Evolutionary conservation across 2,113 vertebrate genomes (phyloP), one percentile per base, ranked within the genome.

Genomic region (Xerus inauris): DNA sequence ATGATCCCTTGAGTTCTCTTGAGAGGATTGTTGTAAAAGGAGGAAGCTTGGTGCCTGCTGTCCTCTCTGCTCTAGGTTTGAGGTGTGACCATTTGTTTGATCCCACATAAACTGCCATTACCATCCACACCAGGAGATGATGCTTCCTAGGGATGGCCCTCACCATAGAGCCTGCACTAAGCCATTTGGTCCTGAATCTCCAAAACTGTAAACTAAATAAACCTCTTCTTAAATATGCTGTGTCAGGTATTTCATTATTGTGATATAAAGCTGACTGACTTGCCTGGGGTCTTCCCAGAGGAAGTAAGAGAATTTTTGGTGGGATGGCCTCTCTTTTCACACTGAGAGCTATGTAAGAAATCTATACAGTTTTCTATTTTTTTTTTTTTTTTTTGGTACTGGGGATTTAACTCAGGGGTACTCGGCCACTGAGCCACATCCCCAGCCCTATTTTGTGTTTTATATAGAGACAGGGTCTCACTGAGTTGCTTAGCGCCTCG

Each of bases 221-320:
- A 79, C 47, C 16, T 12, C 24, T 73, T 45, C 6, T 1, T 54
- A 22, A 79, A 19, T 79, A 51, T 17, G 19, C 8, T 57, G 17
- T 51, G n/a, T 82, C 54, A 28, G 3, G 6, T 40, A 42, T 62
- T 59, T 82, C 6, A 24, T 62, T 40, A 16, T 14, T 42, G 24
- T 59, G 54, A 59, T 30, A 13, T 54, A 82, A 62, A 38, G 6
- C 42, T 28, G 38, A 26, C 32, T 38, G 12, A 49, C n/a, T 80
- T 90, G 47, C 40, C 35, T 72, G 12, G 6, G 11, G 19, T 73
- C 35, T 65, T 49, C 88, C 73, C 71, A 73, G 22, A 22, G 89
- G 28, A 87, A 95, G 24, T 10, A 92, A 83, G n/a, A 80, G 59
- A 71, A 82, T 87, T 87, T 51, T 95, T 30, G 38, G 26, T 64